These are phyloP conservation scores for Actenoides lindsayi DNA, from an alignment of 2,113 vertebrate genomes.

Conservation along the genomic window DNA sequence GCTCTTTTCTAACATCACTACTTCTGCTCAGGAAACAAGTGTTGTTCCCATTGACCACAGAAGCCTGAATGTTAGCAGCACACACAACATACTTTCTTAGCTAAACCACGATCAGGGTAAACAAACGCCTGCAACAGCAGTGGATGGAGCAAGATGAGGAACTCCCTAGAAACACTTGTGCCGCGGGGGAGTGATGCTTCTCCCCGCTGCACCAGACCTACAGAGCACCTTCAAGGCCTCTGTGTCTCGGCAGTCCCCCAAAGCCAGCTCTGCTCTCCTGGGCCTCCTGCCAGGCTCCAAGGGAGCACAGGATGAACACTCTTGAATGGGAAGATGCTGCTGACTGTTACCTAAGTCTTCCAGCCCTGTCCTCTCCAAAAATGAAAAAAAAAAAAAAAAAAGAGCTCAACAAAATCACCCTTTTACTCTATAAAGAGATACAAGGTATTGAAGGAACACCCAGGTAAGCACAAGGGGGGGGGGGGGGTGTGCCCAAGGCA, in stretches of 20 bases:
- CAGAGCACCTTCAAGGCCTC: background rate
- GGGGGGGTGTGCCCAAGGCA: background rate
- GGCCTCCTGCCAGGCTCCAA: background rate
- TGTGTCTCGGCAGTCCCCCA: background rate
- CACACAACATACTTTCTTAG: background rate
- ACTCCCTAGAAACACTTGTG: background rate
- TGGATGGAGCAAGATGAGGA: background rate
- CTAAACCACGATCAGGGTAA: background rate
- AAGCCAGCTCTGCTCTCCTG: background rate
- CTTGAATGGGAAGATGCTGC: background rate
- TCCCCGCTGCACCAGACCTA: background rate
- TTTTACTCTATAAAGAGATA: background rate
- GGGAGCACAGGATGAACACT: background rate
- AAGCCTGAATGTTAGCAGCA: background rate
- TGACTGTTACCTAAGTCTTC: background rate
- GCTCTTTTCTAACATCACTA: background rate
- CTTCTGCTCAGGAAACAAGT: background rate
- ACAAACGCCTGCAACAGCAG: background rate
- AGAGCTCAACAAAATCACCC: background rate
- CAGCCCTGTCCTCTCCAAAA: background rate
- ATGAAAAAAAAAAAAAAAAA: background rate
- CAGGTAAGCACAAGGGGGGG: rapidly evolving
- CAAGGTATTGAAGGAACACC: background rate
- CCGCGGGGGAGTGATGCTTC: rapidly evolving
- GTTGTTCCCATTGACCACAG: background rate